Evolutionary conservation across 37 sponge, comb jelly and placozoan species (phyloP).

Genomic region (Chondrosia reniformis): DNA sequence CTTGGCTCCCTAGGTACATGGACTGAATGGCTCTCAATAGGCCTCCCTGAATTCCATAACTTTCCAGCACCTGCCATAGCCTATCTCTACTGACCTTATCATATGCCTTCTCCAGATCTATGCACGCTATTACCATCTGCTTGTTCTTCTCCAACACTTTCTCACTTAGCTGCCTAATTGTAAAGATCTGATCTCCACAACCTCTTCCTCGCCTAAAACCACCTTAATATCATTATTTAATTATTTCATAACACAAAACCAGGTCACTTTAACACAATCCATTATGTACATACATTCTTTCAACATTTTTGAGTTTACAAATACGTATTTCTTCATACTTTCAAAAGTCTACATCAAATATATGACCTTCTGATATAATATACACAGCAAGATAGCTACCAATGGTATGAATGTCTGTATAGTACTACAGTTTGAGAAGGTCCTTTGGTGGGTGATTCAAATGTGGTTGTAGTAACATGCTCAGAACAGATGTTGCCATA

Average conservation of each 20-base stretch:
- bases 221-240: conserved; percentile 15
- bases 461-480: too few species aligned
- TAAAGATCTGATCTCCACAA: conserved; percentile 27
- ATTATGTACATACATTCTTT: too few species aligned
- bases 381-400: too few species aligned
- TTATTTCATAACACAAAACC: not conserved
- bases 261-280: too few species aligned
- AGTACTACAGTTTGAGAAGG: too few species aligned
- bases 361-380: too few species aligned
- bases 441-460: too few species aligned
- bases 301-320: too few species aligned
- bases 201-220: conserved; percentile 20
- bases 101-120: conserved; percentile 6
- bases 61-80: conserved; percentile 3
- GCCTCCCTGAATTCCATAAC: not conserved
- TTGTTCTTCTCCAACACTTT: conserved; percentile 1
- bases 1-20: not conserved
- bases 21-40: not conserved
- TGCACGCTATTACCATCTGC: not conserved
- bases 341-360: too few species aligned
- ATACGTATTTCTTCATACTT: too few species aligned
- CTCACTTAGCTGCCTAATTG: conserved; percentile 5
- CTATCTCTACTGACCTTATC: not conserved
- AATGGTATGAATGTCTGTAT: too few species aligned
- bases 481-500: too few species aligned